Base-by-base conservation (phyloP, 2,113 vertebrate species). In the Phoenicopterus ruber region DNA sequence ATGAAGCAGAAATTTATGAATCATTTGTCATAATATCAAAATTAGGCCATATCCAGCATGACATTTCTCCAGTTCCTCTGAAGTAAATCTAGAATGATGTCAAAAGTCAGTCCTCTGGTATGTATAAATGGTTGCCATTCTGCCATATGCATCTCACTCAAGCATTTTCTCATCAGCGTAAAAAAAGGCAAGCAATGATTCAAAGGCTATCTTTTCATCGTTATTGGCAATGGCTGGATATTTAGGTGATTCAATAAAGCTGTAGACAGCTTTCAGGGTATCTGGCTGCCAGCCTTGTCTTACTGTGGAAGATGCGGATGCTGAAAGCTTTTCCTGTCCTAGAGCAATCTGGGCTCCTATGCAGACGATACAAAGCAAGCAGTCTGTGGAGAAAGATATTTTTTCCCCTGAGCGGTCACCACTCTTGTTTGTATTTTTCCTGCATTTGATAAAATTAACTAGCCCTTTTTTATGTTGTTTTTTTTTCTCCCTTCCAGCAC, bases 101-200 rank as follows among this genome's bases (percentile, higher is more conserved):
- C 26, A 44, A 11, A 87, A 71, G 22, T 49, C 38, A 36, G 5
- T n/a, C 7, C 9, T 61, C 70, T 4, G 3, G 4, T 54, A 52
- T 67, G 76, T 69, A 29, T 46, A 70, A 94, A 44, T 11, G 1
- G 5, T 71, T 82, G 11, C 5, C 5, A 9, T 70, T n/a, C 36
- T 70, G 13, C 13, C 15, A 18, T 1, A n/a, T 8, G 8, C 16
- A n/a, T 57, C 28, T 52, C 6, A 2, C 22, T 66, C 0, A 0
- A n/a, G 25, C 4, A 6, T 72, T 70, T 88, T 50, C 13, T 32
- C 26, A n/a, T 57, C 46, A 55, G 17, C 2, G 3, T 38, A 52
- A 70, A 55, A n/a, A 36, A 52, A 42, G 13, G 5, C 13, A 34
- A 81, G 13, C 11, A 49, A 36, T 66, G 28, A 52, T 61, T 90